A percentile compares a stretch with the other conserved stretches of the same genome.
Conservation (phyloP, 2,113 vertebrate genomes). For the Ceyx cyanopectus region DNA sequence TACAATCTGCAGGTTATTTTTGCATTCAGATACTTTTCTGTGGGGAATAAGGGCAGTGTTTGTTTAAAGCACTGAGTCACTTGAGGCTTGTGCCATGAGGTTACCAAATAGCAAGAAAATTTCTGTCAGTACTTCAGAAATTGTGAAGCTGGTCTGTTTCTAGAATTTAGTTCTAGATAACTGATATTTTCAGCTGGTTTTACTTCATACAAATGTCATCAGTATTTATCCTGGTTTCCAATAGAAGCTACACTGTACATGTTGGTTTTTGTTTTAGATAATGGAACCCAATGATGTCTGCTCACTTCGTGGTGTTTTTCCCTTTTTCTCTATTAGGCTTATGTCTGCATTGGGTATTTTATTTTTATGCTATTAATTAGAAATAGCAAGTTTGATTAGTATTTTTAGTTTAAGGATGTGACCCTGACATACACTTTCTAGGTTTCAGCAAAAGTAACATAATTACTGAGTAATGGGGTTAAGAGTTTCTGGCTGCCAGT, state of each 20-base stretch:
- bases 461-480: neutral
- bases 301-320: neutral
- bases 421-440: neutral
- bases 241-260: neutral
- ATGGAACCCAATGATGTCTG: neutral
- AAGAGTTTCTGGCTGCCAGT: neutral
- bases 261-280: constrained; percentile 8
- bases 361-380: neutral
- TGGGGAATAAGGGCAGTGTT: neutral
- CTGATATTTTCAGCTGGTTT: neutral
- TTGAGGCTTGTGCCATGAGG: neutral
- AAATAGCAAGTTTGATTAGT: neutral
- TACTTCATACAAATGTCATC: neutral
- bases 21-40: neutral
- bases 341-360: neutral
- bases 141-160: neutral
- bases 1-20: neutral
- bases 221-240: neutral
- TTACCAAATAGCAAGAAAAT: neutral
- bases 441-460: neutral
- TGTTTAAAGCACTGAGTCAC: neutral
- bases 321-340: neutral
- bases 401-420: neutral
- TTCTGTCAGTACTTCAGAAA: neutral
- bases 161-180: neutral